Base-by-base conservation (phyloP, 2,113 vertebrate species). In the Triplophysa rosa region DNA sequence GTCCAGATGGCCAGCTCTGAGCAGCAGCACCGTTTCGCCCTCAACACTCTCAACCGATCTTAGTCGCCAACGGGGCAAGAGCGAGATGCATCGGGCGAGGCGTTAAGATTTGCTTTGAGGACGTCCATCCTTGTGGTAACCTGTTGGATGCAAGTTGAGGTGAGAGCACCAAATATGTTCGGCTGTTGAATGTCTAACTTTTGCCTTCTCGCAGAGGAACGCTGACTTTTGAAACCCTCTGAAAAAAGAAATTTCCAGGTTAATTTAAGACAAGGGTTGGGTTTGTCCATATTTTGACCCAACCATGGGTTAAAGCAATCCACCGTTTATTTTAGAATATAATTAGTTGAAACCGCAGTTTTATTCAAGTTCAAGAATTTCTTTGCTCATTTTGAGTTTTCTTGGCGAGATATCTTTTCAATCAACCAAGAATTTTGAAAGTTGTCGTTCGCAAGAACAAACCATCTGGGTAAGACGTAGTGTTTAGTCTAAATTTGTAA, bases 1-100 rank as follows among this genome's bases (percentile, higher is more conserved):
- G 64, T 86, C 80, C 78, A 86, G 89, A 89, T 69, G 12, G 61
- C 71, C 58, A 80, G 79, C 91, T 87, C 78, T 56, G 68, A 85
- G 69, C 82, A 13, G 65, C 37, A 80, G 61, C 71, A 8, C 29
- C 29, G n/a, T 21, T 64, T 54, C 64, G 3, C 21, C 8, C n/a
- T 74, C 68, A 79, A 45, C 56, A 1, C 21, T 8, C 24, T 74
- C 68, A 74, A 45, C 56, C 6, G n/a, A 63, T 24, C 54, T 52
- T 49, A n/a, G 72, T 63, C 16, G 8, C 37, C 56, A 14, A 26
- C 14, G 14, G 58, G 56, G 7, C 2, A 8, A 63, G 59, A 71
- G 6, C 69, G 61, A 73, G 71, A 66, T 37, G 5, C 67, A 61
- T 24, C 14, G 56, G 40, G 8, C 26, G 5, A 26, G 3, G 37